Evolutionary conservation across 2,113 vertebrate genomes (phyloP), one percentile per base, ranked within the genome.

Genomic region (Mellivora capensis): DNA sequence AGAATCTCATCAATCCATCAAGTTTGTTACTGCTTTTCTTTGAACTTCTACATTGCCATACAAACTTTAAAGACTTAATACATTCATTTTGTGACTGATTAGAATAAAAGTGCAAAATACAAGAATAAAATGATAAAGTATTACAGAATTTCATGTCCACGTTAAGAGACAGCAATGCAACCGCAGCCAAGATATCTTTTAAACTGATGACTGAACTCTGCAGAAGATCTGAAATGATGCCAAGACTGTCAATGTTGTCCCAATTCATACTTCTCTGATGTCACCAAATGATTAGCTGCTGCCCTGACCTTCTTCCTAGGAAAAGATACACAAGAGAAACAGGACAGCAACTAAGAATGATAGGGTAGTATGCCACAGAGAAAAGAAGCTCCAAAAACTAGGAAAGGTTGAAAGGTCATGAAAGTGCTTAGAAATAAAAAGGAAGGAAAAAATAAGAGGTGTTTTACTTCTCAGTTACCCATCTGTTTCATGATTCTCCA

Each of bases 141-240:
- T 97, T 99, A 72, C 99, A 99, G 98, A 99, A 99, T 95, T 99
- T 99, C 94, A 99, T 99, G 99, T 99, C 99, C 86, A 99, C 99
- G 99, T 91, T 99, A 97, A 99, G 99, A 95, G 99, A 99, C 97
- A 99, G 98, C 72, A 99, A 99, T 81, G 98, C 99, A 59, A 99
- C 98, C 2, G 99, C 99, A 83, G 99, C 99, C 44, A 99, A 99
- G 97, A 99, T 99, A 85, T 99, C 99, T 6, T 94, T 99, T 91
- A 99, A 99, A 81, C 99, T 99, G 71, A 99, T 99, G 99, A 98
- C 98, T 67, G 99, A 99, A 80, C 98, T 99, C 6, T 99, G 99
- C 98, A 99, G 97, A 88, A 99, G 93, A 99, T 99, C 61, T 99
- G 99, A 99, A 99, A 99, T 57, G 98, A 99, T 97, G 98, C 99